Evolutionary conservation across 2,797 vertebrate species (phyloP).

Genomic region (Hippoglossus hippoglossus): DNA sequence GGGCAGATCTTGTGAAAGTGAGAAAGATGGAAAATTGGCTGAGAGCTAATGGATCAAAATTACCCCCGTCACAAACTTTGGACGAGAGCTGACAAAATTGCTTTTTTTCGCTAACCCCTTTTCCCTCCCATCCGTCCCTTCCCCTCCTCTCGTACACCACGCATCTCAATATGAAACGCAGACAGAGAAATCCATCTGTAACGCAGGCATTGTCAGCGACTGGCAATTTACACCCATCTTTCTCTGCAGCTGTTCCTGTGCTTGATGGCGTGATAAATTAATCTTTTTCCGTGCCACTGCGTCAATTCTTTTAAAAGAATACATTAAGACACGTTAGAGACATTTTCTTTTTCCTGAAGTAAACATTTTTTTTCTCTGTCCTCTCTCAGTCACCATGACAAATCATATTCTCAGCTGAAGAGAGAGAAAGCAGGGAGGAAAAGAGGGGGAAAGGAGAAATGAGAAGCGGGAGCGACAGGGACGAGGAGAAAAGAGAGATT

Average conservation of each 20-base stretch:
- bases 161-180: constrained; percentile 84
- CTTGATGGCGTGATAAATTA: constrained; percentile 91
- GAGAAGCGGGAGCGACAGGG: constrained; percentile 45
- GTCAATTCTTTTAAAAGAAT: constrained; percentile 89
- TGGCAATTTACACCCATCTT: constrained; percentile 87
- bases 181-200: constrained; percentile 88
- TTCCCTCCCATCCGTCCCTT: constrained; percentile 45
- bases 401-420: constrained; percentile 86
- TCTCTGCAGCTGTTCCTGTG: constrained; percentile 87
- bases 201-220: constrained; percentile 85
- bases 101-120: constrained; percentile 68
- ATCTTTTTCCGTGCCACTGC: constrained; percentile 88
- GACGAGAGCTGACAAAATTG: constrained; percentile 85
- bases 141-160: constrained; percentile 51
- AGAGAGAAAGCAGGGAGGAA: constrained; percentile 57
- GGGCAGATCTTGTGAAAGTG: constrained; percentile 77
- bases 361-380: constrained; percentile 81
- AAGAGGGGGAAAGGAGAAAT: constrained; percentile 38
- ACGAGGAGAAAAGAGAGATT: constrained; percentile 56
- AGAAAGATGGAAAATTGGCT: constrained; percentile 83
- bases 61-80: constrained; percentile 87
- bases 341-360: constrained; percentile 74
- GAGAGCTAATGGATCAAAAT: constrained; percentile 88
- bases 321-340: constrained; percentile 86
- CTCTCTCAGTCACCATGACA: constrained; percentile 85